Evolutionary conservation across 2,888 invertebrate genomes (phyloP), one percentile per base, ranked within the genome.

Genomic region (Hypercompe scribonia): DNA sequence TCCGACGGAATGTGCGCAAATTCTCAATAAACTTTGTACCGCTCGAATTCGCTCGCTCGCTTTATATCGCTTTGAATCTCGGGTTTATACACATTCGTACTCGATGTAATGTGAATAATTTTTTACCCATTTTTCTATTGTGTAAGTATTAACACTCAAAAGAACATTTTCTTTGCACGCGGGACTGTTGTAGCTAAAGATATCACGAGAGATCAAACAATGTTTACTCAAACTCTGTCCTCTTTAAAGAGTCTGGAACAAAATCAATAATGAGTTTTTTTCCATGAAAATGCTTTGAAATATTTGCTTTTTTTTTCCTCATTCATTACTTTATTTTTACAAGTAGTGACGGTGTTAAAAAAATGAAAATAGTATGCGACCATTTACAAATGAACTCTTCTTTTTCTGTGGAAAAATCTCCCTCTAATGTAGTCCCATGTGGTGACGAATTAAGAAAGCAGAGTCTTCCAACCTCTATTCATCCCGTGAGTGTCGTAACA

Each of bases 121-220:
- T 11, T 39, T 4, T 11, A 39, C 39, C 39, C 39, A 11, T 39
- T 39, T 39, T 36, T 24, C 2, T n/a, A 54, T 54, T 24, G 11
- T 11, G 50, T 54, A 54, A 54, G 50, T 50, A 46, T 39, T 39
- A 39, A 11, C 39, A 39, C 39, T 24, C 24, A 58, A 4, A 58
- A 58, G 3, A 13, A 28, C 2, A 10, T 0, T 18, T 61, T 31
- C 31, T 31, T 31, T 61, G 61, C 31, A 61, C 61, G 8, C 61
- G 18, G 15, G 13, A 61, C 61, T 61, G 3, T 61, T 61, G 31
- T 61, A 31, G 28, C 28, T 61, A 61, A 31, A 61, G 61, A 61
- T 28, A 36, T 36, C 13, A 34, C 31, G 21, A 61, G 5, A 61
- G 69, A 61, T 69, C 69, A 69, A 69, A 69, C 61, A 31, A 31